phyloP scores from a whole-genome alignment of 2,797 vertebrate genomes.

The Dromococcyx pavoninus region DNA sequence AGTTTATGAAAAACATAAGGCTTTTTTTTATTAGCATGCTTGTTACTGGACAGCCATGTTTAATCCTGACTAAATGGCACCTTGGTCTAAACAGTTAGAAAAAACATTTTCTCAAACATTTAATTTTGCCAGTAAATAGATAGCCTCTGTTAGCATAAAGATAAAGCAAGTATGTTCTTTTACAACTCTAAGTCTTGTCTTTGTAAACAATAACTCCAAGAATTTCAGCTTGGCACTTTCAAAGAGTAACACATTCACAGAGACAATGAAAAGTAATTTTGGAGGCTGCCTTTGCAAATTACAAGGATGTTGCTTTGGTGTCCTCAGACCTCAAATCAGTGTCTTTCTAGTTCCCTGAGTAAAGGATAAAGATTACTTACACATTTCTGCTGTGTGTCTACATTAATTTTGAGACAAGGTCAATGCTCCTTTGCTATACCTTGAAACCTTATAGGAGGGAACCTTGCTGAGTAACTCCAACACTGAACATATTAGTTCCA shows the following conservation, averaged over 20 bases:
- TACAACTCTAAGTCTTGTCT: background rate
- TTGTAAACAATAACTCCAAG: background rate
- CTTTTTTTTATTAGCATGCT: background rate
- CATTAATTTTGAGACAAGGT: slow-evolving; percentile 11
- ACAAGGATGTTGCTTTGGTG: background rate
- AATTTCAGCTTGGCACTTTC: background rate
- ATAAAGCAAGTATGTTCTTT: background rate
- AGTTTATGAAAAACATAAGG: background rate
- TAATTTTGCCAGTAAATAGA: background rate
- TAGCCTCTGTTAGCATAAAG: background rate
- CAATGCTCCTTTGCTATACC: background rate
- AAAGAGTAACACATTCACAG: background rate
- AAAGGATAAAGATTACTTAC: background rate
- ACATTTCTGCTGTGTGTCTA: background rate
- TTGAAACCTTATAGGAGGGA: background rate
- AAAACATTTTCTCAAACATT: background rate
- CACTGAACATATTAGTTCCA: background rate
- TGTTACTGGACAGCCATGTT: background rate
- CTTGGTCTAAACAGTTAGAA: background rate
- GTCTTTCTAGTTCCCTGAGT: background rate
- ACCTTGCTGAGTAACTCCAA: background rate
- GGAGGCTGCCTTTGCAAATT: background rate
- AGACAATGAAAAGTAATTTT: background rate
- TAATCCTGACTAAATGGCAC: background rate
- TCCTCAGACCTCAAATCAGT: background rate